Evolutionary conservation across 2,797 vertebrate species (phyloP).

Genomic region (Pseudochaenichthys georgianus): DNA sequence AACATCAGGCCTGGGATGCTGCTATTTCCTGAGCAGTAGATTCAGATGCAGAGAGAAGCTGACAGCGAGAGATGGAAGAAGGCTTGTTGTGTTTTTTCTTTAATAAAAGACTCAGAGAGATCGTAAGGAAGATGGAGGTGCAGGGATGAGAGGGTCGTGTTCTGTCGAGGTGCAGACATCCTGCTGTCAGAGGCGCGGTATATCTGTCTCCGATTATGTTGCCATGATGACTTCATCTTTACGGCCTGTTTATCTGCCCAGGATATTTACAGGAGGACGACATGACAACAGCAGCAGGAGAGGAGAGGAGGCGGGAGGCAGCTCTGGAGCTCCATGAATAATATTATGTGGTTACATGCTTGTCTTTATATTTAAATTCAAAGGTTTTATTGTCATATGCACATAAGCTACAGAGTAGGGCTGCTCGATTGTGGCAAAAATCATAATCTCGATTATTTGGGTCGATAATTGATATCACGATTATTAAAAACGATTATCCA

Average conservation of each 20-base stretch:
- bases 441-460: too few relatives aligned
- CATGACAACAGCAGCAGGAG: conserved; percentile 45
- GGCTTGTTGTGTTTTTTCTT: neutral
- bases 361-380: too few relatives aligned
- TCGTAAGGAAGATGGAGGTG: conserved; percentile 28
- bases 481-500: too few relatives aligned
- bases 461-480: too few relatives aligned
- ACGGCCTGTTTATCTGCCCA: conserved; percentile 77
- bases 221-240: conserved; percentile 81
- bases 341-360: too few relatives aligned
- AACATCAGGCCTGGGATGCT: conserved; percentile 1
- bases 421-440: too few relatives aligned
- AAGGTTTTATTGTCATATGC: too few relatives aligned
- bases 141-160: conserved; percentile 44
- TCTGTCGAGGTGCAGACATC: conserved; percentile 39
- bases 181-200: conserved; percentile 59
- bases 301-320: conserved; percentile 14
- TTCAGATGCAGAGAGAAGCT: conserved; percentile 22
- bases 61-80: conserved; percentile 23
- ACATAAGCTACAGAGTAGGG: too few relatives aligned
- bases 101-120: conserved; percentile 33
- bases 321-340: neutral
- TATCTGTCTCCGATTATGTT: conserved; percentile 81
- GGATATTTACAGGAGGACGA: conserved; percentile 78
- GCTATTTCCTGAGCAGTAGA: neutral